Conservation (phyloP, 2,113 vertebrate species). For the Felis chaus region DNA sequence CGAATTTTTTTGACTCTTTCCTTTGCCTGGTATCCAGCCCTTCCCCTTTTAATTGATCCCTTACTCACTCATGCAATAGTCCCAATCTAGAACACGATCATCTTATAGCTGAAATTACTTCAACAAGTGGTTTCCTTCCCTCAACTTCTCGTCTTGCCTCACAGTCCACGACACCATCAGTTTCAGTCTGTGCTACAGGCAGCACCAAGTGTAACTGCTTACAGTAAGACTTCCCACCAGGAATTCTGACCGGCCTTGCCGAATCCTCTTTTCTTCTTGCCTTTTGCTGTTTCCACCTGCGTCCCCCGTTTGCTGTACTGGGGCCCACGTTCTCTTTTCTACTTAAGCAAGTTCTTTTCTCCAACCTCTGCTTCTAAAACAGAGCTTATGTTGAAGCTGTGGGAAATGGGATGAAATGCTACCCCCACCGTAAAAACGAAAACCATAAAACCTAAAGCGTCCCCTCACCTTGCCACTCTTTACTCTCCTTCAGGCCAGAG, state of each 20-base stretch:
- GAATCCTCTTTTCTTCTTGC: background rate
- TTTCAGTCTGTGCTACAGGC: background rate
- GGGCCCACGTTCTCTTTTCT: background rate
- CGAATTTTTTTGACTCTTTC: background rate
- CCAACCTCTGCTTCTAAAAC: constrained; percentile 29
- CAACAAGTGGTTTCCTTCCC: background rate
- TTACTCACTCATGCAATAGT: background rate
- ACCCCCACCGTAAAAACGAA: background rate
- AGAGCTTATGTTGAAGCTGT: background rate
- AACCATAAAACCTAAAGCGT: background rate
- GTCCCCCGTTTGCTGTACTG: background rate
- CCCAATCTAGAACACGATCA: background rate
- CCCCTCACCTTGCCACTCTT: background rate
- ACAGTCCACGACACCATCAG: background rate
- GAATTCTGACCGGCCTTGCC: background rate
- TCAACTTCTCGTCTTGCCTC: background rate
- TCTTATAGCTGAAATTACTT: background rate
- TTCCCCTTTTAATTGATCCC: background rate
- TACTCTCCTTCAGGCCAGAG: background rate
- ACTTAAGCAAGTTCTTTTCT: constrained; percentile 8
- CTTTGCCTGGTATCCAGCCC: background rate
- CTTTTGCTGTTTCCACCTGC: background rate
- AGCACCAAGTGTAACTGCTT: background rate
- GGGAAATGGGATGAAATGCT: background rate
- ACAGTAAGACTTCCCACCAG: background rate